Conservation (phyloP, 2,113 vertebrate species). For the Seriola dumerili region DNA sequence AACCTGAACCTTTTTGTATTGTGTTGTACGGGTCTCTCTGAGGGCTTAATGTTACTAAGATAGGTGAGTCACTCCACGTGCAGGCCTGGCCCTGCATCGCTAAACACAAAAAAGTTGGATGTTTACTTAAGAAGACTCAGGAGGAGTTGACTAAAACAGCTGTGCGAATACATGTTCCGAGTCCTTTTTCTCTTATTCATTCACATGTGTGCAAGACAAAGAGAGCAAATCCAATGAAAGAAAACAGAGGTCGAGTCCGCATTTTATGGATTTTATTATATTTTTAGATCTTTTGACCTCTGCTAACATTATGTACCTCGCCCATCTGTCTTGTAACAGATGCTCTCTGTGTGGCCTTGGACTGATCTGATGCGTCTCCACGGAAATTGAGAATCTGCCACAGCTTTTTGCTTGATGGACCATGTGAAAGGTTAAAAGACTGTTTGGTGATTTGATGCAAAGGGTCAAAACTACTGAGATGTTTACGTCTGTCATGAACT, state of each 20-base stretch:
- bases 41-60: constrained; percentile 30
- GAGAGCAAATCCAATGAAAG: background rate
- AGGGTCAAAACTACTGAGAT: background rate
- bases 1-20: constrained; percentile 22
- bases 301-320: background rate
- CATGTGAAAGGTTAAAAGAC: background rate
- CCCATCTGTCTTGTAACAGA: constrained; percentile 45
- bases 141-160: background rate
- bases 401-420: background rate
- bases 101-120: constrained; percentile 27
- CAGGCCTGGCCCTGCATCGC: constrained; percentile 38
- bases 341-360: constrained; percentile 17
- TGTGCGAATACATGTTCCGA: background rate
- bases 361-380: constrained; percentile 7
- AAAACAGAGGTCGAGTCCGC: background rate
- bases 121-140: too few species aligned
- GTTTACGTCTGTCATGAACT: background rate
- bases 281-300: constrained; percentile 13
- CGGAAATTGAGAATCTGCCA: constrained; percentile 7
- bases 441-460: background rate
- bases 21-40: background rate
- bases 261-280: background rate
- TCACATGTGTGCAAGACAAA: background rate
- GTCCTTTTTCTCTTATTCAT: background rate
- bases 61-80: constrained; percentile 50